Base-by-base conservation (phyloP, 2,113 vertebrate species). In the Notothenia coriiceps region DNA sequence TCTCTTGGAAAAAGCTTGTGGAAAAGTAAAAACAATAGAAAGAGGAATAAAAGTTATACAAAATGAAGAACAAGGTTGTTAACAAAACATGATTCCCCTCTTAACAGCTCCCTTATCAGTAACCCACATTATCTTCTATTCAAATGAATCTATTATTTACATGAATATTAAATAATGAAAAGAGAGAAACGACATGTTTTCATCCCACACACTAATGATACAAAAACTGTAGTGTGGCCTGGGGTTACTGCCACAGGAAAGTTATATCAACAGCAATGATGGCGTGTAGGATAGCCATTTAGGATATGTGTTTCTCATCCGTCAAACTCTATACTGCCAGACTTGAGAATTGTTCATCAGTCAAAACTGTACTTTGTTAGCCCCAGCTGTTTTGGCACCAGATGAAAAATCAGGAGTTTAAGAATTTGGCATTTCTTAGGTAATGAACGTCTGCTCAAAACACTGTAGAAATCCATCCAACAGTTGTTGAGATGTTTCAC, bases 311-410 rank as follows among this genome's bases (percentile, higher is more conserved):
- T 6, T 0, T 13, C 65, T 70, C 12, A 44, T 55, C 35, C 22
- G 13, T 22, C 6, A 15, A 14, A 10, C 54, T 44, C 15, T 18
- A 6, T 13, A n/a, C 20, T 64, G 50, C 64, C 17, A 29, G n/a
- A 54, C 59, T 5, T 44, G 59, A 62, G 14, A 13, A 29, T 8
- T 33, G 20, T 65, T 55, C 11, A 55, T 46, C 35, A 65, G 4
- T 62, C 59, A 51, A 43, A 62, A 73, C 33, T 54, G 33, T 25
- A 18, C 33, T 63, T 25, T 56, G 15, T 74, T 29, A 63, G 9
- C 6, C n/a, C 3, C 47, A 25, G n/a, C 18, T 54, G 14, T 18
- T 70, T n/a, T 12, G 5, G 33, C 12, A 15, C 46, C 20, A 10
- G 25, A 61, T 62, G n/a, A 57, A 33, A 57, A 43, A 55, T 69